These are phyloP conservation scores for Drosophila incognita DNA, from an alignment of 2,888 invertebrate genomes.

Conservation along the genomic window DNA sequence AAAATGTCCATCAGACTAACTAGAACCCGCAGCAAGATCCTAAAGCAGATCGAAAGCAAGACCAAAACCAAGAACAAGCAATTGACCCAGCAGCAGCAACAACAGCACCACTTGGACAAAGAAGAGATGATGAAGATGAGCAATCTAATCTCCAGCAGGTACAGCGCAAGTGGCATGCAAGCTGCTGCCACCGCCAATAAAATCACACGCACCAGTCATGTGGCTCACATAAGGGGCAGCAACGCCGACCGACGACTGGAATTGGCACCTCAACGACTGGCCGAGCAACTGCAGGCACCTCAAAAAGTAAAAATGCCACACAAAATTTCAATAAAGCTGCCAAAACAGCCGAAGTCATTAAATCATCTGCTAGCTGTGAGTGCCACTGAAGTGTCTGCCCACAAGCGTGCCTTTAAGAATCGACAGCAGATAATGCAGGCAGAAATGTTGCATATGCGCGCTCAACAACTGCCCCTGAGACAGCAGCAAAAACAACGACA, in stretches of 20 bases:
- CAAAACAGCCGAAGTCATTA: slow-evolving; percentile 14
- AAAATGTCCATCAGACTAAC: neutral
- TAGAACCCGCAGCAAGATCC: neutral
- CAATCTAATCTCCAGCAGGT: neutral
- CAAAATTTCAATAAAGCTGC: neutral
- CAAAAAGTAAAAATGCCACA: too few species aligned
- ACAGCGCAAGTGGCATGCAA: neutral
- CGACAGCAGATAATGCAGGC: slow-evolving; percentile 54
- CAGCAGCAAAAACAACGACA: neutral
- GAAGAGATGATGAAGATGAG: neutral
- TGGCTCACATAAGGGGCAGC: neutral
- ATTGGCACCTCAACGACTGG: neutral
- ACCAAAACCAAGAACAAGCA: neutral
- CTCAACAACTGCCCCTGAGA: slow-evolving; percentile 7
- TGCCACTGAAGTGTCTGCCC: slow-evolving; percentile 42
- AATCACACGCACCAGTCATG: slow-evolving; percentile 28
- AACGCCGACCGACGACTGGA: neutral
- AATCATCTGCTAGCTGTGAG: slow-evolving; percentile 48
- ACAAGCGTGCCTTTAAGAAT: slow-evolving; percentile 35
- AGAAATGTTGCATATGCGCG: slow-evolving; percentile 40
- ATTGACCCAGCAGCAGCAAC: neutral
- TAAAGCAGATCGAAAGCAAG: neutral
- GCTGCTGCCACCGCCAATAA: slow-evolving; percentile 1
- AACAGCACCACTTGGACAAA: neutral
- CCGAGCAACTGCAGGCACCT: neutral